phyloP scores from a whole-genome alignment of 2,888 invertebrate species.

The Melanostoma mellinum region DNA sequence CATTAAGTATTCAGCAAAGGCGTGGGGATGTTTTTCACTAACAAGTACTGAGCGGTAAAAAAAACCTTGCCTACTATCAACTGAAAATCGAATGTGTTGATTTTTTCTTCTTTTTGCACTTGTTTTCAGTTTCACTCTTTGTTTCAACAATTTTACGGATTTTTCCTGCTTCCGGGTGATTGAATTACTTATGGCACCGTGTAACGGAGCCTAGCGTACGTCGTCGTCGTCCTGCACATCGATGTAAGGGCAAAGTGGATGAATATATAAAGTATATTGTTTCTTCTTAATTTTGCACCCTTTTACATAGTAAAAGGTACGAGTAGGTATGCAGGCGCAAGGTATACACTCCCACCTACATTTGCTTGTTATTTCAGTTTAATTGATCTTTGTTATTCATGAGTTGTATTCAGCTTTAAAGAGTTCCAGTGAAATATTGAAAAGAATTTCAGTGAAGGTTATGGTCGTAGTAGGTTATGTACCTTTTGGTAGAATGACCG shows the following conservation, averaged over 20 bases:
- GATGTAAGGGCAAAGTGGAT: constrained; percentile 48
- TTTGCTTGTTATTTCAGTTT: constrained; percentile 58
- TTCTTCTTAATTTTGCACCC: too few relatives aligned
- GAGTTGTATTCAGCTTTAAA: constrained; percentile 44
- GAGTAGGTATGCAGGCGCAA: too few relatives aligned
- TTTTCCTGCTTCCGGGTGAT: constrained; percentile 69
- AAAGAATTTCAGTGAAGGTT: constrained; percentile 35
- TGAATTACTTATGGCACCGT: constrained; percentile 67
- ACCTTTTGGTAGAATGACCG: too few relatives aligned
- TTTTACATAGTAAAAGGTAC: too few relatives aligned
- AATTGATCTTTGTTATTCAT: constrained; percentile 57
- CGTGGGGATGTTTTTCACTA: not conserved
- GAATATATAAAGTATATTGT: not conserved
- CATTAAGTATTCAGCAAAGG: constrained; percentile 48
- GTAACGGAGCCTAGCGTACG: constrained; percentile 15
- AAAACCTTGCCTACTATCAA: constrained; percentile 35
- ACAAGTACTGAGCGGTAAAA: constrained; percentile 13
- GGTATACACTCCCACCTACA: not conserved
- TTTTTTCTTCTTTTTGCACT: constrained; percentile 17
- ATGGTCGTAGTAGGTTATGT: not conserved
- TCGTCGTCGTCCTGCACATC: constrained; percentile 12
- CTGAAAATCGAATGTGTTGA: constrained; percentile 39
- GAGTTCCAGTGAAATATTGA: constrained; percentile 35
- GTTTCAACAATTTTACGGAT: constrained; percentile 52
- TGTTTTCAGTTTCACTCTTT: constrained; percentile 22